Evolutionary conservation across 2,113 vertebrate species (phyloP).

Genomic region (Todiramphus chloris): DNA sequence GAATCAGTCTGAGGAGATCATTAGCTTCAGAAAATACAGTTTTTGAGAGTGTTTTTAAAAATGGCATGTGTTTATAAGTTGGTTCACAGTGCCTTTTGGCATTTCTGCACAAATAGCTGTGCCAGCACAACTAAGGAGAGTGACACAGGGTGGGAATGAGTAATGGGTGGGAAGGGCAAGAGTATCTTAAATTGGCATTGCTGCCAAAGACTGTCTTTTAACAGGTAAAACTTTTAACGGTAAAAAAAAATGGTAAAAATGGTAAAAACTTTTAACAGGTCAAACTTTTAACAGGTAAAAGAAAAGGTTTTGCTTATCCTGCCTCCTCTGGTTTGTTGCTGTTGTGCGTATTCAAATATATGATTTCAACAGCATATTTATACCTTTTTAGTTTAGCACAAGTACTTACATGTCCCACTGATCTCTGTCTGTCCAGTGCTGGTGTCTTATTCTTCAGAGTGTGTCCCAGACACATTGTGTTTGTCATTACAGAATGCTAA

Average conservation of each 20-base stretch:
- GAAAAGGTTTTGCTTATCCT: not conserved
- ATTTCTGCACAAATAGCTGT: not conserved
- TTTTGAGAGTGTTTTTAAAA: not conserved
- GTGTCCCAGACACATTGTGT: slow-evolving; percentile 40
- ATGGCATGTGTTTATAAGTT: not conserved
- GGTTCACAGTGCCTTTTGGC: not conserved
- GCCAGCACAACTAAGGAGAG: not conserved
- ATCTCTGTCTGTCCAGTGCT: slow-evolving; percentile 39
- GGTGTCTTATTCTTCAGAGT: slow-evolving; percentile 18
- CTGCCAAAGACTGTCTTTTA: not conserved
- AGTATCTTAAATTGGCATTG: not conserved
- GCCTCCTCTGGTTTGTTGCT: not conserved
- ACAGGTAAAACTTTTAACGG: not conserved
- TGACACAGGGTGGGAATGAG: not conserved
- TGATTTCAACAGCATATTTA: slow-evolving; percentile 12
- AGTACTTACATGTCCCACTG: not conserved
- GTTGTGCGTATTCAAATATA: not conserved
- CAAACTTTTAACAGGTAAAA: not conserved
- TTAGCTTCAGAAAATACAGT: not conserved
- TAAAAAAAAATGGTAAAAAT: too few relatives aligned
- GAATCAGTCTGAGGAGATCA: slow-evolving; percentile 25
- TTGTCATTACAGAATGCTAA: not conserved
- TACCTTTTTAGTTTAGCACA: slow-evolving; percentile 35
- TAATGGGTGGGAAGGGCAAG: not conserved
- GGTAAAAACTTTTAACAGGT: not conserved